Evolutionary conservation across 2,113 vertebrate species (phyloP).

Genomic region (Ondatra zibethicus): DNA sequence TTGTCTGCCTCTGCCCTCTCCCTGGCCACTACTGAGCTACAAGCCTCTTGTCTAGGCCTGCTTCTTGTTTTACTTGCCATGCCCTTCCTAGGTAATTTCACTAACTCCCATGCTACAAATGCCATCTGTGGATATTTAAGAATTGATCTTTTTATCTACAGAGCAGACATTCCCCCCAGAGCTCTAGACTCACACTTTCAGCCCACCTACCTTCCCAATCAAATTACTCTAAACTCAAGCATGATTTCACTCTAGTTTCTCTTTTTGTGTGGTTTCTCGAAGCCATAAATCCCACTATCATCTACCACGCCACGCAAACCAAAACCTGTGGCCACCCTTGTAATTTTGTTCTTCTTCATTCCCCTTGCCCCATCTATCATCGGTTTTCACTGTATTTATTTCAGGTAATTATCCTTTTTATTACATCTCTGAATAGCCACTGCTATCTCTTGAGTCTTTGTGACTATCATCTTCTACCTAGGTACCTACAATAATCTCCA

Average conservation of each 20-base stretch:
- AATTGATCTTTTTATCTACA: slow-evolving; percentile 7
- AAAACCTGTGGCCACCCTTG: neutral
- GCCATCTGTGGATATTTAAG: neutral
- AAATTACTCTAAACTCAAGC: neutral
- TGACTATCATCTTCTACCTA: neutral
- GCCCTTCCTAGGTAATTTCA: neutral
- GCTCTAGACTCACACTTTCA: neutral
- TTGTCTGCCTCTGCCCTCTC: neutral
- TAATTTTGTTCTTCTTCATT: neutral
- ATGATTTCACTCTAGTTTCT: neutral
- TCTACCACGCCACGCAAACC: neutral
- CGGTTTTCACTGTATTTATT: neutral
- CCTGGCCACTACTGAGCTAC: neutral
- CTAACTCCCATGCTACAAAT: neutral
- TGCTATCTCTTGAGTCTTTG: neutral
- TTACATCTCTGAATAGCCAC: neutral
- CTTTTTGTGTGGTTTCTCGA: neutral
- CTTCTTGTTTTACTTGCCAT: neutral
- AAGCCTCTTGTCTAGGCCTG: neutral
- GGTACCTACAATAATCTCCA: neutral
- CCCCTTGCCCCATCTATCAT: neutral
- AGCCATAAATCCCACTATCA: neutral
- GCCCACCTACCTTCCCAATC: neutral
- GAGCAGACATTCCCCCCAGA: neutral
- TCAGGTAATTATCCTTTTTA: neutral